A percentile compares a stretch with the other conserved stretches of the same genome.
These are phyloP conservation scores for Drosophila ogumai DNA, from an alignment of 1,140 invertebrate genomes.

Conservation along the genomic window DNA sequence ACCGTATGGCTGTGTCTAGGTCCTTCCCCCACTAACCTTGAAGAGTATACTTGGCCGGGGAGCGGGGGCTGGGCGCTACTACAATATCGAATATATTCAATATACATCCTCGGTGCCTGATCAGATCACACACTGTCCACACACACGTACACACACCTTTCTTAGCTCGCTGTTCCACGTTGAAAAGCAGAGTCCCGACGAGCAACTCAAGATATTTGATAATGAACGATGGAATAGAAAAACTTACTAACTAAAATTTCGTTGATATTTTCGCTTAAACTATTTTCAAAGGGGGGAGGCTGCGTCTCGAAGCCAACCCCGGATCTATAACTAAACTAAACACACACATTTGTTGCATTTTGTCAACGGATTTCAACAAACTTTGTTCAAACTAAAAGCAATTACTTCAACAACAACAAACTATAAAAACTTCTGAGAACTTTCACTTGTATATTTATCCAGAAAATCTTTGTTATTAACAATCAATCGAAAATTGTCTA, in stretches of 20 bases:
- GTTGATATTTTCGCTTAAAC: constrained; percentile 53
- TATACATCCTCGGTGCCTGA: constrained; percentile 32
- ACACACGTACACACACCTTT: constrained; percentile 11
- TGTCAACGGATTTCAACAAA: constrained; percentile 70
- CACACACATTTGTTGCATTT: constrained; percentile 74
- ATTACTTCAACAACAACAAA: constrained; percentile 55
- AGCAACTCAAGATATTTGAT: constrained; percentile 50
- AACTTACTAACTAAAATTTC: constrained; percentile 54
- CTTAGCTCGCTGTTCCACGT: constrained; percentile 67
- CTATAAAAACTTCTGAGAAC: constrained; percentile 51
- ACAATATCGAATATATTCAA: constrained; percentile 44
- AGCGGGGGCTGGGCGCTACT: constrained; percentile 29
- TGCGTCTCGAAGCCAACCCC: neutral
- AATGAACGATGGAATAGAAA: constrained; percentile 15
- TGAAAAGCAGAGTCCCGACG: constrained; percentile 43
- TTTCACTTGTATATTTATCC: constrained; percentile 61
- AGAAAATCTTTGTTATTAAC: constrained; percentile 59
- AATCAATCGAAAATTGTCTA: constrained; percentile 45
- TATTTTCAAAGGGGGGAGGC: constrained; percentile 17
- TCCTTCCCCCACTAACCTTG: constrained; percentile 21
- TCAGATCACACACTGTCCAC: constrained; percentile 29
- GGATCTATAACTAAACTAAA: constrained; percentile 54
- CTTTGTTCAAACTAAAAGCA: constrained; percentile 68
- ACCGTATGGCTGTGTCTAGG: constrained; percentile 38
- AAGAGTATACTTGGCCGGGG: constrained; percentile 7